Conservation (phyloP, 2,888 invertebrate genomes). For the Lasioglossum vierecki region DNA sequence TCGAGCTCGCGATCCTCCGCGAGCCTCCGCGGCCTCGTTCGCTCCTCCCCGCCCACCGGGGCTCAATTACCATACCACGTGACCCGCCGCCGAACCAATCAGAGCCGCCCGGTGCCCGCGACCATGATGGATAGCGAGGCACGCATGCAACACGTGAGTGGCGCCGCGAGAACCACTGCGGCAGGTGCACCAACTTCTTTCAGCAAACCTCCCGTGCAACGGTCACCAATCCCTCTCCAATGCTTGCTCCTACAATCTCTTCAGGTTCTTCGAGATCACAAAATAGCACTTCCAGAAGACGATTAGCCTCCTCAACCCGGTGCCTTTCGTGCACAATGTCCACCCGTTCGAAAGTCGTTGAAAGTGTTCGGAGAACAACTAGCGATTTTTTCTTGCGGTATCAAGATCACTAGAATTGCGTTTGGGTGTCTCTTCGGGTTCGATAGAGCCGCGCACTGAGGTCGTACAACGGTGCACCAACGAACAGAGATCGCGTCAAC, state of each 20-base stretch:
- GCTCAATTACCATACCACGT: constrained; percentile 88
- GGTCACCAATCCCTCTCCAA: constrained; percentile 35
- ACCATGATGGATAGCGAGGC: constrained; percentile 87
- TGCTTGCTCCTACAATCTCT: background rate
- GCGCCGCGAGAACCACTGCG: constrained; percentile 80
- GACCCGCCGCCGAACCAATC: constrained; percentile 83
- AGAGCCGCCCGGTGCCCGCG: constrained; percentile 84
- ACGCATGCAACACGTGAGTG: constrained; percentile 83
- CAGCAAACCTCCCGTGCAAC: constrained; percentile 45
- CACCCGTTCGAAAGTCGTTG: background rate
- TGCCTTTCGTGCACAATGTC: background rate
- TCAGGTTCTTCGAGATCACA: background rate
- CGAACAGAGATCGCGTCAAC: constrained; percentile 29
- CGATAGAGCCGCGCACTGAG: constrained; percentile 28
- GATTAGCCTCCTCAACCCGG: background rate
- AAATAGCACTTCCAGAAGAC: background rate
- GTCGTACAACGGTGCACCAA: background rate
- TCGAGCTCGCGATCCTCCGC: constrained; percentile 73
- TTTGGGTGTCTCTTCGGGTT: background rate
- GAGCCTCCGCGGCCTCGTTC: constrained; percentile 72
- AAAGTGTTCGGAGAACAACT: background rate
- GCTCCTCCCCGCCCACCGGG: constrained; percentile 86
- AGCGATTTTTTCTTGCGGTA: background rate
- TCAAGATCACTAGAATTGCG: background rate
- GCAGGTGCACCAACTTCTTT: constrained; percentile 82